Evolutionary conservation across 2,888 invertebrate species (phyloP).

Genomic region (Tipula lateralis): DNA sequence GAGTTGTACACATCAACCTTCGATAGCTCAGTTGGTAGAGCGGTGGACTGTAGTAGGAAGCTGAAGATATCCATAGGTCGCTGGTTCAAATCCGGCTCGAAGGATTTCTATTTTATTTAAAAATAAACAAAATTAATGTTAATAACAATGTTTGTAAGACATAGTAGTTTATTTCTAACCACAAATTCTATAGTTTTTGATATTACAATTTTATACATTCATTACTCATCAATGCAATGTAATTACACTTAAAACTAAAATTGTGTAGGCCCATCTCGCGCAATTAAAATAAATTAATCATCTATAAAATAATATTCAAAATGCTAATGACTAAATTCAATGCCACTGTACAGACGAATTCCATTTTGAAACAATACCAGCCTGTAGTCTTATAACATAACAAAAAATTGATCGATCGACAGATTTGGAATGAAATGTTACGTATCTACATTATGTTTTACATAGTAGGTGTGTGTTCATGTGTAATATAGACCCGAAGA

Average conservation of each 20-base stretch:
- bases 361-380: not conserved
- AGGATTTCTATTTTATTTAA: conserved; percentile 41
- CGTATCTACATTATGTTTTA: not conserved
- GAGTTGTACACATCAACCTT: no score
- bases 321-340: not conserved
- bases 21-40: conserved; percentile 43
- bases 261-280: not conserved
- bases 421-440: not conserved
- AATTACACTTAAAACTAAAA: not conserved
- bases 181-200: not conserved
- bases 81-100: conserved; percentile 66
- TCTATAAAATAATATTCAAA: not conserved
- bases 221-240: not conserved
- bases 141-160: not conserved
- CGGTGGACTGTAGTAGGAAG: conserved; percentile 44
- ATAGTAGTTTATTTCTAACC: not conserved
- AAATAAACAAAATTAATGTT: not conserved
- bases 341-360: not conserved
- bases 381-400: not conserved
- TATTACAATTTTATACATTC: not conserved
- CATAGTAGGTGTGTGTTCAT: not conserved
- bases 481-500: not conserved
- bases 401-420: not conserved
- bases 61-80: conserved; percentile 58
- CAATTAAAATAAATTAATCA: not conserved